Evolutionary conservation across 2,888 invertebrate genomes (phyloP).

Genomic region (Balanococcus diminutus): DNA sequence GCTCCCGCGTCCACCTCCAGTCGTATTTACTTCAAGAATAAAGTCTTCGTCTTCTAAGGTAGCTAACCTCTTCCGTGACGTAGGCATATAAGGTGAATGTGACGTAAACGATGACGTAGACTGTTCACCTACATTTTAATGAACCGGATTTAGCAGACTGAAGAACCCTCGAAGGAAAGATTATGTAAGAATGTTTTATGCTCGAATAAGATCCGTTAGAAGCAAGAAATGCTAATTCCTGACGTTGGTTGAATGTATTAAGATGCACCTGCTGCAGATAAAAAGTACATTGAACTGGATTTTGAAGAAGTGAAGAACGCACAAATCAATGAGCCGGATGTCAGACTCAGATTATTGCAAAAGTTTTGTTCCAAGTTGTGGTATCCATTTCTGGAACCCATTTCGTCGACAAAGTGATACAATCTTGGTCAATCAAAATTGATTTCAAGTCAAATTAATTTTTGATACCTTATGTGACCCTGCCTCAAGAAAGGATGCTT

Average conservation of each 20-base stretch:
- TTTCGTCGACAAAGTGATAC: no score
- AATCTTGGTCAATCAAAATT: no score
- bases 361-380: no score
- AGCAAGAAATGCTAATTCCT: not conserved
- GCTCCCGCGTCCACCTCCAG: not conserved
- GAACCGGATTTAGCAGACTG: not conserved
- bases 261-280: not conserved
- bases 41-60: not conserved
- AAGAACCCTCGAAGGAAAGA: not conserved
- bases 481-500: no score
- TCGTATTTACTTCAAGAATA: not conserved
- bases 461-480: no score
- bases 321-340: no score
- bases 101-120: constrained; percentile 48
- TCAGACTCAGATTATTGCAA: no score
- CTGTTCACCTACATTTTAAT: not conserved
- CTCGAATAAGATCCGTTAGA: not conserved
- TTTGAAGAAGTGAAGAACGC: no score
- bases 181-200: not conserved
- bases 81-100: not conserved
- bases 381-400: no score
- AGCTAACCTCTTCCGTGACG: not conserved
- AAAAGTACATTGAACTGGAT: no score
- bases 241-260: not conserved
- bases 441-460: no score